A percentile compares a stretch with the other conserved stretches of the same genome.
These are phyloP conservation scores for Scortum barcoo DNA, from an alignment of 2,113 vertebrate genomes.

Conservation along the genomic window DNA sequence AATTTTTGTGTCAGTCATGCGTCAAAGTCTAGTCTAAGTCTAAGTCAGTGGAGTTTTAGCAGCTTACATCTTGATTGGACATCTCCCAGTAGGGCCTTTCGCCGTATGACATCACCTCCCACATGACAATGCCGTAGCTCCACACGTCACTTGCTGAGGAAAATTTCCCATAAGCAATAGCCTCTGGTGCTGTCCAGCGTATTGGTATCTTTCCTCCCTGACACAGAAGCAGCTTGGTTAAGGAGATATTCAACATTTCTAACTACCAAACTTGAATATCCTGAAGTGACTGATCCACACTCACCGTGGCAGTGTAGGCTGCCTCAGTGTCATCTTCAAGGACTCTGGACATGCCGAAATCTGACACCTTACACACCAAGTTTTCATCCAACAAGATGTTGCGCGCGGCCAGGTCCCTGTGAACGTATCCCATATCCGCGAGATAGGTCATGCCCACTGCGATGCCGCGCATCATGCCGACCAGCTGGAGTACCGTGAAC, in stretches of 20 bases:
- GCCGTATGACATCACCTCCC: slow-evolving; percentile 99
- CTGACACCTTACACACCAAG: slow-evolving; percentile 96
- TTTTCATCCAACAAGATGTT: slow-evolving; percentile 97
- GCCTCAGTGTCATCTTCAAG: slow-evolving; percentile 90
- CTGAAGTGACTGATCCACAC: slow-evolving; percentile 21
- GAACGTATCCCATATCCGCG: slow-evolving; percentile 86
- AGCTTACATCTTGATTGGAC: slow-evolving; percentile 90
- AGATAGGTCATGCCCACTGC: slow-evolving; percentile 88
- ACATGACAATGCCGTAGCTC: slow-evolving; percentile 99
- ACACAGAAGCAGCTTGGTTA: not conserved
- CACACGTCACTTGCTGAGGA: slow-evolving; percentile 94
- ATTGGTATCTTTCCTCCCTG: slow-evolving; percentile 98
- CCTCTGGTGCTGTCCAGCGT: slow-evolving; percentile 97
- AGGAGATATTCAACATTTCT: not conserved
- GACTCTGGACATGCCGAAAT: slow-evolving; percentile 96
- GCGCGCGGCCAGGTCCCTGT: slow-evolving; percentile 87
- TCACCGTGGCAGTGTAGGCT: slow-evolving; percentile 82
- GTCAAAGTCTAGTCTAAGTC: too few species aligned
- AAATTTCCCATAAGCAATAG: slow-evolving; percentile 96
- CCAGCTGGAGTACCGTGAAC: slow-evolving; percentile 96
- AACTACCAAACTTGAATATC: not conserved
- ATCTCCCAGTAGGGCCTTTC: slow-evolving; percentile 99
- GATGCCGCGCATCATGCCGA: slow-evolving; percentile 95
- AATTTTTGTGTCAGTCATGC: not conserved
- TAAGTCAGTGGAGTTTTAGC: not conserved